Conservation (phyloP, 2,797 vertebrate species). For the Gypaetus barbatus region DNA sequence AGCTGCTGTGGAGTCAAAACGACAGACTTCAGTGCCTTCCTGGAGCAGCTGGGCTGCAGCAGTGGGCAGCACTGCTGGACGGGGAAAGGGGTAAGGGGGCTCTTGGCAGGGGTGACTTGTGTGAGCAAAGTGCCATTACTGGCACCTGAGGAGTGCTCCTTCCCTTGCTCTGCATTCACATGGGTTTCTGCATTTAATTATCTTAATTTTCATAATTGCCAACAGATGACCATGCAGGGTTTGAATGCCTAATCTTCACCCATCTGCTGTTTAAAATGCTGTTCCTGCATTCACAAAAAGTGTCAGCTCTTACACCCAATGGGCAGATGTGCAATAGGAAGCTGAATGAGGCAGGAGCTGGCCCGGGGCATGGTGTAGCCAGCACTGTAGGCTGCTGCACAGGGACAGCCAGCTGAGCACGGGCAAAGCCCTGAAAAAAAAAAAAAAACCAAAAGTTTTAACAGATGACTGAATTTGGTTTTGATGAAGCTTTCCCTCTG, state of each 20-base stretch:
- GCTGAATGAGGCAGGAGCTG: neutral
- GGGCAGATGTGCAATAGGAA: neutral
- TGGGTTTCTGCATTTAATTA: neutral
- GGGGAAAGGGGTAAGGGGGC: conserved; percentile 74
- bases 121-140: neutral
- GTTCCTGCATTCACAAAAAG: neutral
- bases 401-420: neutral
- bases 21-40: conserved; percentile 87
- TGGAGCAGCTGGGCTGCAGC: conserved; percentile 92
- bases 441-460: neutral
- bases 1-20: conserved; percentile 92
- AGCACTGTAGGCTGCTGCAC: neutral
- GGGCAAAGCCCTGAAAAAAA: neutral
- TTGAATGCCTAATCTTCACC: neutral
- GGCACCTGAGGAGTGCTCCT: neutral
- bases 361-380: neutral
- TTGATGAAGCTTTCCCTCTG: neutral
- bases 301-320: neutral
- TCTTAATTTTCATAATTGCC: neutral
- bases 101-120: accelerated
- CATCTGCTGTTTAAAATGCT: neutral
- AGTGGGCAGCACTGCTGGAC: conserved; percentile 86
- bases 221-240: neutral
- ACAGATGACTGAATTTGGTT: neutral
- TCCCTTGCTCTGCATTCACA: neutral